Evolutionary conservation across 2,113 vertebrate genomes (phyloP), one percentile per base, ranked within the genome.

Genomic region (Burhinus oedicnemus): DNA sequence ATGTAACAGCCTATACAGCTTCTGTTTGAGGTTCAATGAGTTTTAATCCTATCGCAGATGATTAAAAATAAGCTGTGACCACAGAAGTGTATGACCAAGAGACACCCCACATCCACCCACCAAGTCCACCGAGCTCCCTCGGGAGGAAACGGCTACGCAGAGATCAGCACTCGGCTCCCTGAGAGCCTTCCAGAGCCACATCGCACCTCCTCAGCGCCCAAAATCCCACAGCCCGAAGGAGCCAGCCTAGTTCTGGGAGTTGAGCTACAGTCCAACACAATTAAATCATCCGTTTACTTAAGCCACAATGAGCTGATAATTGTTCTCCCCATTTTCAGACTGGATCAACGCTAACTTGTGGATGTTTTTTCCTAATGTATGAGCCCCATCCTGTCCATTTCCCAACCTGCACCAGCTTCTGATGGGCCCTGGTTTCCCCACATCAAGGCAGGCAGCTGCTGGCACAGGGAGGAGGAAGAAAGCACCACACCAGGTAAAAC

Each of bases 181-280:
- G 2, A 9, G 47, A 25, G 27, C 22, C 51, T 16, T 52, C 69
- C 6, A 4, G 29, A 42, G 25, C 30, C 30, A 27, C 12, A 11
- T 12, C 8, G 7, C 4, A 32, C 47, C 47, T 49, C 47, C 47
- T 49, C 47, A 49, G 40, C 27, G 32, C 13, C 25, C 10, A 58
- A 25, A 79, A 74, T 16, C 16, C 16, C 89, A 18, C 10, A 58
- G 61, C 61, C 11, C 32, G 29, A 44, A 78, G 10, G n/a, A 38
- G 27, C 38, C 45, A 70, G 26, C 16, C 2, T 26, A 27, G 16
- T 9, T 3, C 40, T 51, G 40, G 58, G 52, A 55, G 45, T 18
- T 0, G 0, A 61, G 30, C 8, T 11, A 14, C 57, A 40, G 30
- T 45, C 19, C n/a, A 5, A 7, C 0, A 0, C 34, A 34, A 5